These are phyloP conservation scores for Myrmecobius fasciatus DNA, from an alignment of 2,113 vertebrate species.

Conservation along the genomic window DNA sequence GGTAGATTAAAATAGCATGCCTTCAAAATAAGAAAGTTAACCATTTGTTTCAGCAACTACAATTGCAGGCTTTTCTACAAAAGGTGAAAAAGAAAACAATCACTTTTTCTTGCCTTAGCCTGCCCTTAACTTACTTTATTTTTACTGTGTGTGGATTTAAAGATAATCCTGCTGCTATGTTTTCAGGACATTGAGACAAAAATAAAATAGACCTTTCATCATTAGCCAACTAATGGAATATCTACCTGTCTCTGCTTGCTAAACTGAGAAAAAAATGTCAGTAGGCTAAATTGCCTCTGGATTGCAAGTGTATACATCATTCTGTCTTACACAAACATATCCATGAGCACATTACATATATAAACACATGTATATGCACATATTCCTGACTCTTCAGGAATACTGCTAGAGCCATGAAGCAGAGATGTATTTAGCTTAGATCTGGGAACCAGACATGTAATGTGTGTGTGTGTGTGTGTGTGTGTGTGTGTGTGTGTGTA, in stretches of 20 bases:
- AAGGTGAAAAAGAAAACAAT: not conserved
- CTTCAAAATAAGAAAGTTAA: slow-evolving; percentile 8
- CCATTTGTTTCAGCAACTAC: not conserved
- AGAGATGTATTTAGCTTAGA: too few relatives aligned
- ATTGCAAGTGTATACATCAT: not conserved
- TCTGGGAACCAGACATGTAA: too few relatives aligned
- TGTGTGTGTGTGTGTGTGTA: too few relatives aligned
- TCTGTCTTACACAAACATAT: not conserved
- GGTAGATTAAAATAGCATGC: not conserved
- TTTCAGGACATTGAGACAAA: not conserved
- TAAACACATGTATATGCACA: not conserved
- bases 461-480: too few relatives aligned
- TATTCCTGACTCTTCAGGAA: too few relatives aligned
- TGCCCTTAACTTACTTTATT: not conserved
- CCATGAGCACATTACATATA: not conserved
- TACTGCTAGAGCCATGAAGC: too few relatives aligned
- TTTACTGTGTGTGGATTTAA: not conserved
- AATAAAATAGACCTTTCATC: not conserved
- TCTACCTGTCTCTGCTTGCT: not conserved
- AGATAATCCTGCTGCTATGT: not conserved
- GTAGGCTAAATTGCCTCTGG: not conserved
- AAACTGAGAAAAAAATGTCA: not conserved
- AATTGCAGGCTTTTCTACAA: not conserved
- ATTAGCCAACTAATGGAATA: not conserved
- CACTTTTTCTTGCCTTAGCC: not conserved